Percentiles rank a stretch among this genome's conserved stretches.
Evolutionary conservation across 2,797 vertebrate genomes (phyloP).

Genomic region (Gambelia wislizenii): DNA sequence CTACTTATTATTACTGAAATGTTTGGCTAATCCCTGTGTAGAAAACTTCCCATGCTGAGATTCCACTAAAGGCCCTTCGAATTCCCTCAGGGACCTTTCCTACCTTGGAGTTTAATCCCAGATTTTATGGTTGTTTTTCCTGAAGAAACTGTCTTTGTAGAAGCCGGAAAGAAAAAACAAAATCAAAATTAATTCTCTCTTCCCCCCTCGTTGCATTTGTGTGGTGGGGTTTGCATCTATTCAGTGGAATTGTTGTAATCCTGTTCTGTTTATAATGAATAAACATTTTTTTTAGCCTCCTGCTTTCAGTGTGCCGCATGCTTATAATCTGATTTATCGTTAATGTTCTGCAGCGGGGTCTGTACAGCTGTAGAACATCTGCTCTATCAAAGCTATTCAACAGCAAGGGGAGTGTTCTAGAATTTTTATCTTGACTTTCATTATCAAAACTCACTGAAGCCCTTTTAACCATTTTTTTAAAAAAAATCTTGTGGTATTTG

Average conservation of each 20-base stretch:
- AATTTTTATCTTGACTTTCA: background rate
- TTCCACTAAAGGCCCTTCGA: background rate
- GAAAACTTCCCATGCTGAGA: constrained; percentile 20
- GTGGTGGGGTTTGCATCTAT: background rate
- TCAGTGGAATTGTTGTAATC: constrained; percentile 1
- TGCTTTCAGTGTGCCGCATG: background rate
- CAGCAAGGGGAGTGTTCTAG: background rate
- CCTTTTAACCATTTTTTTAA: background rate
- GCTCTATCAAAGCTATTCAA: background rate
- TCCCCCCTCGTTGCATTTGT: background rate
- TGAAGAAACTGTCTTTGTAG: background rate
- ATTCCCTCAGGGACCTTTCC: background rate
- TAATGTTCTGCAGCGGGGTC: background rate
- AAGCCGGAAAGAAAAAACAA: background rate
- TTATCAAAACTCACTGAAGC: background rate
- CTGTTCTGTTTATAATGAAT: constrained; percentile 10
- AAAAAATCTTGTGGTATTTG: background rate
- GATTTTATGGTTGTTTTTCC: background rate
- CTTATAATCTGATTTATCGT: constrained; percentile 24
- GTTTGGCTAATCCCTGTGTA: constrained; percentile 4
- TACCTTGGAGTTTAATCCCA: constrained; percentile 28
- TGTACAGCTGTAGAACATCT: constrained; percentile 31
- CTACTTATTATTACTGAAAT: constrained; percentile 24
- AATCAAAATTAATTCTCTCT: background rate
- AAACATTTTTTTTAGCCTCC: background rate